Evolutionary conservation across 2,113 vertebrate species (phyloP).

Genomic region (Nicator chloris): DNA sequence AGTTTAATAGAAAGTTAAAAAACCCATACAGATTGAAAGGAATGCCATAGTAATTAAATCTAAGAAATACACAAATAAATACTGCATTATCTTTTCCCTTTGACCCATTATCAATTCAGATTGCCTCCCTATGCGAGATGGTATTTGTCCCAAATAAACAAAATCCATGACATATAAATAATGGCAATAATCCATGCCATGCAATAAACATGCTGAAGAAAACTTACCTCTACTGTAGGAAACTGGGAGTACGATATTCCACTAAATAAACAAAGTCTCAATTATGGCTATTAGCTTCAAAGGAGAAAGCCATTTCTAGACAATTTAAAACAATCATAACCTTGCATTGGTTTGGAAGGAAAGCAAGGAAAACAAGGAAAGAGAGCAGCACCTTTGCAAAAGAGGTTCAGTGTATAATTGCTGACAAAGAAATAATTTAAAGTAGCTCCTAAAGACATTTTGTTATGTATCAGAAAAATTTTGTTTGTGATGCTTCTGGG

Average conservation of each 20-base stretch:
- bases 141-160: background rate
- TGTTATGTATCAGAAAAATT: background rate
- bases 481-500: background rate
- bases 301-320: constrained; percentile 2
- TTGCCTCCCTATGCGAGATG: background rate
- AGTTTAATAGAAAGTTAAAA: background rate
- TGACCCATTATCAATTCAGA: background rate
- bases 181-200: too few species aligned
- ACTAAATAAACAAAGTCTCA: constrained; percentile 1
- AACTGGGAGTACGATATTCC: background rate
- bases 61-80: background rate
- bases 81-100: background rate
- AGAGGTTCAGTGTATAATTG: background rate
- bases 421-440: background rate
- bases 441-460: background rate
- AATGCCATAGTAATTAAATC: background rate
- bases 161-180: background rate
- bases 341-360: background rate
- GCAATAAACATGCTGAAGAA: background rate
- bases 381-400: background rate
- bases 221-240: background rate
- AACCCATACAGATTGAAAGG: background rate
- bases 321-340: background rate
- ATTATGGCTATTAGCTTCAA: constrained; percentile 5
- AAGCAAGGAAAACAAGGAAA: background rate